These are phyloP conservation scores for Limnephilus lunatus DNA, from an alignment of 2,888 invertebrate species.

Conservation along the genomic window DNA sequence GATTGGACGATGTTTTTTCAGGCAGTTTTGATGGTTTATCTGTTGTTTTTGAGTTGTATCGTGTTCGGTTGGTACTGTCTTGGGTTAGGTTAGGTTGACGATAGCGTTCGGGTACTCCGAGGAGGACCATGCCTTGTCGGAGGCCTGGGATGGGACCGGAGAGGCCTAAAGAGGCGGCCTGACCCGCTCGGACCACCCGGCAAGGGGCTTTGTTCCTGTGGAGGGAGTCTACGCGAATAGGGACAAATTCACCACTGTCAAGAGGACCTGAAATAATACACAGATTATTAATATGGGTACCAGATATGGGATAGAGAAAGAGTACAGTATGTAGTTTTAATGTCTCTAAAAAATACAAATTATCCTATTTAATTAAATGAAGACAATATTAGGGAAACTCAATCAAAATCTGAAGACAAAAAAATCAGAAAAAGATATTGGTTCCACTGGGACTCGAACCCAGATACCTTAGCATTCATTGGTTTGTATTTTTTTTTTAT, in stretches of 20 bases:
- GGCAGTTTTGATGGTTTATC: background rate
- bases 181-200: constrained; percentile 90
- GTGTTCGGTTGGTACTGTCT: background rate
- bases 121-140: constrained; percentile 89
- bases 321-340: too few relatives aligned
- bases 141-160: constrained; percentile 80
- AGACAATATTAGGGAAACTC: too few relatives aligned
- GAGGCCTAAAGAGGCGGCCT: constrained; percentile 91
- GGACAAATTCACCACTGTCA: constrained; percentile 86
- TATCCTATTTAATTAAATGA: too few relatives aligned
- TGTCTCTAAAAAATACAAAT: too few relatives aligned
- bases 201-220: constrained; percentile 96
- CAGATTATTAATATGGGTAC: background rate
- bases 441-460: too few relatives aligned
- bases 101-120: constrained; percentile 41
- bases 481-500: too few relatives aligned
- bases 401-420: too few relatives aligned
- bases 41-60: background rate
- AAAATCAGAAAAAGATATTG: too few relatives aligned
- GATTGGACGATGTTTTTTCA: background rate
- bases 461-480: too few relatives aligned
- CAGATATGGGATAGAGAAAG: too few relatives aligned
- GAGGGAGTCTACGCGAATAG: constrained; percentile 88
- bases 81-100: constrained; percentile 13
- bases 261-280: constrained; percentile 79